Percentiles rank a stretch among this genome's conserved stretches.
Evolutionary conservation across 35 echinoderm and acorn worm genomes (phyloP).

Genomic region (Hemicentrotus pulcherrimus): DNA sequence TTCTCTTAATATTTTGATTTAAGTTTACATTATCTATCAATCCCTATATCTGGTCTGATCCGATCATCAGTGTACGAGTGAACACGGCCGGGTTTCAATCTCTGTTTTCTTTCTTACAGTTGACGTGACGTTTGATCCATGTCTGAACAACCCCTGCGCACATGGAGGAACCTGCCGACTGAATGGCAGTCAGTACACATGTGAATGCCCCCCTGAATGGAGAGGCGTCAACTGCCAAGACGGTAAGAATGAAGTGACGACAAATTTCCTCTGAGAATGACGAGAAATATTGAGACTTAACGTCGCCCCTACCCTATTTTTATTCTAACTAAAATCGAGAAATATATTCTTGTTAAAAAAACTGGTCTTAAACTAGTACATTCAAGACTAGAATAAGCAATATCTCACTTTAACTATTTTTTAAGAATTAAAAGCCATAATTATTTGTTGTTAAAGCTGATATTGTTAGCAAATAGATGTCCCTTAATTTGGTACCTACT

Average conservation of each 20-base stretch:
- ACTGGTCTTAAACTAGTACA: too few species aligned
- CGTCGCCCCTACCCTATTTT: too few species aligned
- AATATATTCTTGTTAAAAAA: neutral
- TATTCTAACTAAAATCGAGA: neutral
- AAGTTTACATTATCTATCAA: too few species aligned
- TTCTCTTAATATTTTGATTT: too few species aligned
- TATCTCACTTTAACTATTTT: too few species aligned
- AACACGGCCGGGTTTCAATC: too few species aligned
- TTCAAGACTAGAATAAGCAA: too few species aligned
- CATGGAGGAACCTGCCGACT: conserved; percentile 69
- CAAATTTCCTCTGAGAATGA: neutral
- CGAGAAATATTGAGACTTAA: too few species aligned
- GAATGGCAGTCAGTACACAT: conserved; percentile 16
- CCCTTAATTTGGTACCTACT: too few species aligned
- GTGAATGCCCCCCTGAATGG: conserved; percentile 48
- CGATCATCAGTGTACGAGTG: too few species aligned
- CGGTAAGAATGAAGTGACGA: neutral
- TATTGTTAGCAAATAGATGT: too few species aligned
- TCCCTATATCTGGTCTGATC: too few species aligned
- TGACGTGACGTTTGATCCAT: conserved; percentile 50
- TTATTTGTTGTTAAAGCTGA: neutral
- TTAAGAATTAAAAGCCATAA: neutral
- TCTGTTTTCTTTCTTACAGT: neutral
- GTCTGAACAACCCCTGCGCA: conserved; percentile 56
- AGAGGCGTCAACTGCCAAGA: conserved; percentile 18